phyloP scores from a whole-genome alignment of 2,888 invertebrate genomes.

The Atrina japonica region DNA sequence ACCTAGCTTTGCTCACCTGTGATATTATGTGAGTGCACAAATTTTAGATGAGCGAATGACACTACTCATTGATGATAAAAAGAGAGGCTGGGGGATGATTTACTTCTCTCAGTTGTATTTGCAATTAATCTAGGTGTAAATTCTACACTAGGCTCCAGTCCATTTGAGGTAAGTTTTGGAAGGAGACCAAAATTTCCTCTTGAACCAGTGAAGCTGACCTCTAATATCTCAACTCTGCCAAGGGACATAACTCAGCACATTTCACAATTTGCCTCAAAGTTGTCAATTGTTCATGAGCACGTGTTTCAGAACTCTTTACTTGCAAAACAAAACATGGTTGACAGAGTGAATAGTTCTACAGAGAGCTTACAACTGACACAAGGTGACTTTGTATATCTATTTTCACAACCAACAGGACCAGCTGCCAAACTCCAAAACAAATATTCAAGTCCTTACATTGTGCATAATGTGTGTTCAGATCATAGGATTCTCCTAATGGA shows the following conservation, averaged over 20 bases:
- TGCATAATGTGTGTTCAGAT: constrained; percentile 11
- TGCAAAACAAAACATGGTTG: constrained; percentile 14
- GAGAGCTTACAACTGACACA: background rate
- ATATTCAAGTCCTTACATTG: constrained; percentile 26
- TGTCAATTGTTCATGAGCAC: background rate
- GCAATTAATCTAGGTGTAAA: constrained; percentile 41
- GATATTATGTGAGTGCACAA: constrained; percentile 40
- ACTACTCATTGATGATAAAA: constrained; percentile 37
- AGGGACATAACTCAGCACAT: constrained; percentile 16
- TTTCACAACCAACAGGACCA: constrained; percentile 5
- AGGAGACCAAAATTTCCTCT: constrained; percentile 44
- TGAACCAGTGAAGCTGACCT: background rate
- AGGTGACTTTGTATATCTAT: constrained; percentile 39
- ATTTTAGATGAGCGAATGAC: constrained; percentile 36
- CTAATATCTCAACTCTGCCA: constrained; percentile 10
- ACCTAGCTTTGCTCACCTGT: constrained; percentile 34
- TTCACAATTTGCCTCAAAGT: constrained; percentile 2
- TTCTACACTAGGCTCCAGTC: constrained; percentile 35
- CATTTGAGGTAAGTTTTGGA: constrained; percentile 43
- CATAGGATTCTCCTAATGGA: constrained; percentile 22
- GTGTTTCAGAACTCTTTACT: too few species aligned
- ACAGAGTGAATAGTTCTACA: constrained; percentile 17
- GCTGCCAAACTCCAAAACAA: constrained; percentile 28
- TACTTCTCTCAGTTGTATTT: constrained; percentile 34
- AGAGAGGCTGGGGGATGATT: constrained; percentile 35